Base-by-base conservation (phyloP, 2,113 vertebrate genomes). In the Equus quagga region DNA sequence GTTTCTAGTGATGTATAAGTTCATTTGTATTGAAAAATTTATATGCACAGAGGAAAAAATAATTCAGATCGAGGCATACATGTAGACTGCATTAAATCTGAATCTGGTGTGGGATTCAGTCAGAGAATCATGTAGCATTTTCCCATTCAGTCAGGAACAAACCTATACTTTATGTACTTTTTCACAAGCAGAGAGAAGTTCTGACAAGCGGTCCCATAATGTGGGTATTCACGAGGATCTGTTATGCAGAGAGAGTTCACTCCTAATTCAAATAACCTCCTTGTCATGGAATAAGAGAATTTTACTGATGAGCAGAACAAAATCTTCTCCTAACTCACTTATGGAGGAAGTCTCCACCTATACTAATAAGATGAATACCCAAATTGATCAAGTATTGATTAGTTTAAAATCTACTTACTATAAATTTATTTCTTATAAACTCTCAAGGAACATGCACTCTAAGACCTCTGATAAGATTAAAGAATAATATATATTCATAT, bases 21-120 rank as follows among this genome's bases (percentile, higher is more conserved):
- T 80, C 91, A 96, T 95, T 64, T 97, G 54, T 49, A 89, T 44
- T 93, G 41, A 89, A 92, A 91, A 75, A 85, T 75, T 84, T 91
- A 90, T 28, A 96, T 73, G 72, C 31, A 73, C 15, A 93, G 65
- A 93, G 8, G 12, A 73, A 79, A 76, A 81, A 96, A 79, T 19
- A 8, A 83, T 91, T 69, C 78, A 67, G n/a, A 93, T 65, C 70
- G 89, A 97, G n/a, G 13, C n/a, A 64, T 41, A 54, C 75, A 11
- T 64, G 69, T 12, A 89, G n/a, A 93, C 24, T 18, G n/a, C 24
- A 84, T 69, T 92, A 78, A 70, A 72, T 84, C 78, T 80, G 44
- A 95, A 92, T 88, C 28, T 3, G 1, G 44, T 73, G 8, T 92
- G 75, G 28, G 62, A 95, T 73, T 78, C 49, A 83, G 41, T 33